Percentiles rank a stretch among this genome's conserved stretches.
Evolutionary conservation across 2,888 invertebrate species (phyloP).

Genomic region (Hirtodrosophila duncani): DNA sequence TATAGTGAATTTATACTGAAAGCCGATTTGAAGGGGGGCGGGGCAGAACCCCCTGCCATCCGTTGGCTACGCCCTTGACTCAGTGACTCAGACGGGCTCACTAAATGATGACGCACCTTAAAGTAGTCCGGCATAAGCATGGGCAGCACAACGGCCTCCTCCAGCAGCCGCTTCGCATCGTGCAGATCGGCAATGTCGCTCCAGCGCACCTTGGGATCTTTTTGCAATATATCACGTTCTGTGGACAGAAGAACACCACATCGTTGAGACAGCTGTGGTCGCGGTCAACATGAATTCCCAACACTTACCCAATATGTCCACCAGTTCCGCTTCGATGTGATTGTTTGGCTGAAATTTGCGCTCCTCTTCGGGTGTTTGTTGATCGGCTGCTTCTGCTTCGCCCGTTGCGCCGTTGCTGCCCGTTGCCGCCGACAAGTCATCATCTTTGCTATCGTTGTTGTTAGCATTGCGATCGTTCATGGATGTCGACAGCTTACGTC

Average conservation of each 20-base stretch:
- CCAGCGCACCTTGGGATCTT: slow-evolving; percentile 97
- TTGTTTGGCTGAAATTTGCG: slow-evolving; percentile 90
- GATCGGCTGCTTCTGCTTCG: slow-evolving; percentile 81
- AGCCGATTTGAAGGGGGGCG: too few relatives aligned
- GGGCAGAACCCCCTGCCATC: too few relatives aligned
- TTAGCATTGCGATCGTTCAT: slow-evolving; percentile 40
- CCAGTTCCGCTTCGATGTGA: slow-evolving; percentile 92
- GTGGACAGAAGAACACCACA: slow-evolving; percentile 30
- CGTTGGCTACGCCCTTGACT: too few relatives aligned
- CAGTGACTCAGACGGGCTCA: too few relatives aligned
- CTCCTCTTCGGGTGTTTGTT: slow-evolving; percentile 84
- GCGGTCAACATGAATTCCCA: neutral
- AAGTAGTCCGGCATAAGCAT: slow-evolving; percentile 99
- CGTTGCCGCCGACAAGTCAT: slow-evolving; percentile 83
- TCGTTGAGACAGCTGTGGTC: too few relatives aligned
- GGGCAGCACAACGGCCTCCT: slow-evolving; percentile 98
- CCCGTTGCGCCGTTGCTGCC: slow-evolving; percentile 31
- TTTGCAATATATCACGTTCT: slow-evolving; percentile 97
- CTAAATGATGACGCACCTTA: slow-evolving; percentile 82
- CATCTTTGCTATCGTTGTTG: slow-evolving; percentile 77
- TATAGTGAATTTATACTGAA: too few relatives aligned
- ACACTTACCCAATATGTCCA: slow-evolving; percentile 88
- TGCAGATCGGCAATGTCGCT: slow-evolving; percentile 94
- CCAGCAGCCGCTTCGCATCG: slow-evolving; percentile 92
- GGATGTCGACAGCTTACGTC: slow-evolving; percentile 55